These are phyloP conservation scores for Etia nguti DNA, from an alignment of 2,113 vertebrate species.

Conservation along the genomic window DNA sequence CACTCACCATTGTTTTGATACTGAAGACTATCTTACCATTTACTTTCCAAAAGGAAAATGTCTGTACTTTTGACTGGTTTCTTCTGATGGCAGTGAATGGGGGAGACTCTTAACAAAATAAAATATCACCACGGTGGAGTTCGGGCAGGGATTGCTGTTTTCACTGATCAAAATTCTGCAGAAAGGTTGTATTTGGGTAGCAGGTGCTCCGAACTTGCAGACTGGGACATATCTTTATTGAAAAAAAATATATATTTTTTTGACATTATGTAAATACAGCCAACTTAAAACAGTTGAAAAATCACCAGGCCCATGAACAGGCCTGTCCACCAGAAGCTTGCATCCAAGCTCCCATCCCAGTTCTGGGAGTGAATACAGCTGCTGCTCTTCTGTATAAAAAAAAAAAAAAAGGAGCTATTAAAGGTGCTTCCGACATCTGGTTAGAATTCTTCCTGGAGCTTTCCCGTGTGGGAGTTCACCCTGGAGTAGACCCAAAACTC, in stretches of 20 bases:
- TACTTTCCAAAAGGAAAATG: background rate
- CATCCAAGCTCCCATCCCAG: background rate
- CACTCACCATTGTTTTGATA: background rate
- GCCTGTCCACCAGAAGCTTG: background rate
- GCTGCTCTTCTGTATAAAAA: background rate
- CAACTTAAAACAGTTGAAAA: background rate
- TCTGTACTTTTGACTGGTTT: background rate
- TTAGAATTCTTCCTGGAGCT: background rate
- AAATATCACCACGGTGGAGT: background rate
- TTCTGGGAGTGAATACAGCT: background rate
- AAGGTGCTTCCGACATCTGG: background rate
- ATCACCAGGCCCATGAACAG: background rate
- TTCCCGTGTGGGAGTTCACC: background rate
- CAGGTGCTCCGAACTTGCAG: background rate
- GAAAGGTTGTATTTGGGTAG: background rate
- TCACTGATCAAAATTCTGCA: background rate
- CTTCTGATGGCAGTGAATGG: background rate
- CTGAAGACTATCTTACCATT: background rate
- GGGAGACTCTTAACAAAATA: background rate
- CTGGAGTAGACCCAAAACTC: background rate
- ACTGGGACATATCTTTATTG: background rate
- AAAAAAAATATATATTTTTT: too few relatives aligned
- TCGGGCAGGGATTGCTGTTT: background rate
- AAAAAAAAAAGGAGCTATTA: background rate
- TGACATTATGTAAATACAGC: background rate